Percentiles rank a stretch among this genome's conserved stretches.
phyloP scores from a whole-genome alignment of 2,888 invertebrate genomes.

The Endomychus coccineus region DNA sequence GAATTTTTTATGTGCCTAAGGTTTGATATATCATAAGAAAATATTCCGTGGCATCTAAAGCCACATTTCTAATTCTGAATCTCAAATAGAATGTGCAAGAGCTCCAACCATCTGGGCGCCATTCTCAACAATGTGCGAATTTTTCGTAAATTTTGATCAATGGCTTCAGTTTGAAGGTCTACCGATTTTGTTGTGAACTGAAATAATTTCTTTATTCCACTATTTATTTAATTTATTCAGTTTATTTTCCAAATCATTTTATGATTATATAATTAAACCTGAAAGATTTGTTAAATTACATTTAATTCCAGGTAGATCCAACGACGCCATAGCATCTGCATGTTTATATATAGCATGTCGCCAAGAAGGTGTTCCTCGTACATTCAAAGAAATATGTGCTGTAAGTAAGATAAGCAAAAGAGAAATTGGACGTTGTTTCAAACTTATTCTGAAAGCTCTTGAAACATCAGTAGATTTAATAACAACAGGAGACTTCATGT shows the following conservation, averaged over 20 bases:
- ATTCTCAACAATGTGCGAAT: too few species aligned
- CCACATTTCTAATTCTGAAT: too few species aligned
- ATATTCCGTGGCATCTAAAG: too few species aligned
- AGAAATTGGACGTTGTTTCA: slow-evolving; percentile 98
- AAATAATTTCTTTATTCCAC: too few species aligned
- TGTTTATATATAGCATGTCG: slow-evolving; percentile 98
- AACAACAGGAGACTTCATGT: slow-evolving; percentile 99
- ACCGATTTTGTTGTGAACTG: too few species aligned
- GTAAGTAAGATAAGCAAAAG: slow-evolving; percentile 98
- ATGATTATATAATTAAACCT: neutral
- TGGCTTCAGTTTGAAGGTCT: too few species aligned
- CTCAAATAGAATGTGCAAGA: too few species aligned
- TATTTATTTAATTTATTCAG: too few species aligned
- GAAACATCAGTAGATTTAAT: slow-evolving; percentile 97
- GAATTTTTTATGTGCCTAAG: too few species aligned
- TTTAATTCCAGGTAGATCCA: slow-evolving; percentile 57
- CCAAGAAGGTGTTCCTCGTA: slow-evolving; percentile 96
- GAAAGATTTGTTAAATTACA: slow-evolving; percentile 1
- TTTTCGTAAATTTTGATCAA: too few species aligned
- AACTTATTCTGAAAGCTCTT: slow-evolving; percentile 88
- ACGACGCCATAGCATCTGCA: slow-evolving; percentile 97
- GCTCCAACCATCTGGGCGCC: too few species aligned
- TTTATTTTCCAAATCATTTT: neutral
- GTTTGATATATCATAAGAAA: too few species aligned
- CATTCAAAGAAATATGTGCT: slow-evolving; percentile 99